phyloP scores from a whole-genome alignment of 2,888 invertebrate genomes.

The Vesta saturnalis region DNA sequence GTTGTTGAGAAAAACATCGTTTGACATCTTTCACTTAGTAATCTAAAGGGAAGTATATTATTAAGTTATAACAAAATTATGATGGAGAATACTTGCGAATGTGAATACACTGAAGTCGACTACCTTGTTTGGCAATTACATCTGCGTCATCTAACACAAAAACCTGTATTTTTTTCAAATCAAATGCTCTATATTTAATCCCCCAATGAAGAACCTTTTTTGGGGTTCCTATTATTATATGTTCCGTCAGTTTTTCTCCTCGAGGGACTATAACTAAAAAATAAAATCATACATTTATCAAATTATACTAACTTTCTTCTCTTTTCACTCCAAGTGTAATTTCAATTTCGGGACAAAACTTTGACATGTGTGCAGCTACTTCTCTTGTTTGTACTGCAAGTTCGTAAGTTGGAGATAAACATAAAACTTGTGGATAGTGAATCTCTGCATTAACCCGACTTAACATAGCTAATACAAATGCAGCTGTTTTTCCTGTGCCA shows the following conservation, averaged over 20 bases:
- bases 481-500: constrained; percentile 99
- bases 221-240: constrained; percentile 97
- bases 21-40: constrained; percentile 82
- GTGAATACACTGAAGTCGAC: constrained; percentile 95
- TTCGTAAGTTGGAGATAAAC: constrained; percentile 97
- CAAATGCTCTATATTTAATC: constrained; percentile 84
- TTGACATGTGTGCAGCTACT: constrained; percentile 96
- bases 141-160: constrained; percentile 99
- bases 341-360: constrained; percentile 90
- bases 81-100: constrained; percentile 84
- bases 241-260: constrained; percentile 80
- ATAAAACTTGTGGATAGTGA: constrained; percentile 89
- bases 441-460: constrained; percentile 86
- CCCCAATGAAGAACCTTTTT: constrained; percentile 97
- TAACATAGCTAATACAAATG: constrained; percentile 96
- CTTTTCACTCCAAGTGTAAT: constrained; percentile 94
- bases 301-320: constrained; percentile 72
- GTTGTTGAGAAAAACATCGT: constrained; percentile 99
- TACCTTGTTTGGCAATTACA: constrained; percentile 98
- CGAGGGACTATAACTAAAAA: constrained; percentile 67
- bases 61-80: too few relatives aligned
- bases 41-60: constrained; percentile 61
- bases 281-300: neutral
- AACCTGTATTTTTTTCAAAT: constrained; percentile 85
- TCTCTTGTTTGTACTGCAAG: constrained; percentile 97